Percentiles rank a stretch among this genome's conserved stretches.
Conservation (phyloP, 2,888 invertebrate species). For the Agriopis marginaria region DNA sequence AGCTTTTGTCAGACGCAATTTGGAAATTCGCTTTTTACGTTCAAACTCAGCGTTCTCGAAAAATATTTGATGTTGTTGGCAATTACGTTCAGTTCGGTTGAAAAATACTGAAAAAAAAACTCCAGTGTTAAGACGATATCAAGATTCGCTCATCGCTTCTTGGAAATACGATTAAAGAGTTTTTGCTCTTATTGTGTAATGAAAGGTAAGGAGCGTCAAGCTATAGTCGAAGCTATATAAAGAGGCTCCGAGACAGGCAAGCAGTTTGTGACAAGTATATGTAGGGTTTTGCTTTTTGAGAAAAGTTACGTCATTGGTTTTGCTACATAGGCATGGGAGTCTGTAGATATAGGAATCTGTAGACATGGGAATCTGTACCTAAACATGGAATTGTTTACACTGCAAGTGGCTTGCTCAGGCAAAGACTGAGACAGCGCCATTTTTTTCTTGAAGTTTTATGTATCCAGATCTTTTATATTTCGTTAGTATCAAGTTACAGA, state of each 20-base stretch:
- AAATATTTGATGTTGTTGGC: neutral
- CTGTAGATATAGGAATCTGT: no score
- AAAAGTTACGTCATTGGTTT: no score
- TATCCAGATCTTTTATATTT: no score
- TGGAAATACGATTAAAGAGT: constrained; percentile 18
- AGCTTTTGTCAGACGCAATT: constrained; percentile 5
- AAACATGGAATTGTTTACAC: no score
- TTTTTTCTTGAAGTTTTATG: no score
- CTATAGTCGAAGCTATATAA: neutral
- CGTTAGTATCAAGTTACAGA: no score
- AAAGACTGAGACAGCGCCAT: no score
- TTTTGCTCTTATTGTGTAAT: constrained; percentile 26
- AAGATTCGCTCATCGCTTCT: constrained; percentile 12
- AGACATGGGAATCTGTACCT: no score
- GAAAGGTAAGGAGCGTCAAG: constrained; percentile 4
- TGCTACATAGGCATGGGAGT: no score
- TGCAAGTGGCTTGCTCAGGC: no score
- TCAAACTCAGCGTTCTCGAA: neutral
- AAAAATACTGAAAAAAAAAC: constrained; percentile 8
- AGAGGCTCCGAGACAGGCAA: neutral
- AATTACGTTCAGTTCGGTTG: constrained; percentile 18
- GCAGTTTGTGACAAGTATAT: neutral
- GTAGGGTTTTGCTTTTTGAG: no score
- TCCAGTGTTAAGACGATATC: constrained; percentile 8
- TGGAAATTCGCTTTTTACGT: constrained; percentile 10